Base-by-base conservation (phyloP, 2,888 invertebrate genomes). In the Dolomedes plantarius region DNA sequence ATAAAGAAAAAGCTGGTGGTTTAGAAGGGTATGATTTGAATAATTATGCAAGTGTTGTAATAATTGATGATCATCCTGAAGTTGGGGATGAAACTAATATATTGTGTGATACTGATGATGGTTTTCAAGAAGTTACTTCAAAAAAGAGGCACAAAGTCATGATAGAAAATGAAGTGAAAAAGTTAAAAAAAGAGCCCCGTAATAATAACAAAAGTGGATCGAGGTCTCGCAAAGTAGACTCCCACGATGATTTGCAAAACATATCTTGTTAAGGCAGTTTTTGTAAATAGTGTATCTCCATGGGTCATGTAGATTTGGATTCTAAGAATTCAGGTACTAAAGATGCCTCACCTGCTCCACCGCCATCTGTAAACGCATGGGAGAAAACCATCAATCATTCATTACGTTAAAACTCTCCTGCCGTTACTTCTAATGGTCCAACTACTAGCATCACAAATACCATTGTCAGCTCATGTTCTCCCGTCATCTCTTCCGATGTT, bases 101-200 rank as follows among this genome's bases (percentile, higher is more conserved):
- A 89, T 89, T 91, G 77, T 91, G 90, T 89, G 92, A 91, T 88
- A 90, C 89, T 36, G 89, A 89, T 85, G 93, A 93, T 89, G 95
- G 95, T 71, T 96, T 96, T 91, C 95, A 96, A 91, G 96, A 96
- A 91, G 96, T 96, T 7, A 94, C 95, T 83, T 95, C 95, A 78
- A 95, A 95, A 91, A 96, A 95, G 90, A 86, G 89, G 32, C 91
- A 91, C 72, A 91, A 91, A 88, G 90, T 90, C 29, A 90, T 90
- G 80, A 89, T 90, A 79, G 91, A 91, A 75, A 88, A 81, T 76
- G 88, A 88, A 72, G 91, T 91, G 5, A 91, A 91, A 92, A 91
- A 89, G 90, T 92, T 91, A 89, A 90, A 90, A 76, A 89, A 89
- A 91, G 92, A 90, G 90, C 88, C 88, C 46, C 83, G 87, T 39